Conservation (phyloP, 2,888 invertebrate genomes). For the Hirtodrosophila alboralis region DNA sequence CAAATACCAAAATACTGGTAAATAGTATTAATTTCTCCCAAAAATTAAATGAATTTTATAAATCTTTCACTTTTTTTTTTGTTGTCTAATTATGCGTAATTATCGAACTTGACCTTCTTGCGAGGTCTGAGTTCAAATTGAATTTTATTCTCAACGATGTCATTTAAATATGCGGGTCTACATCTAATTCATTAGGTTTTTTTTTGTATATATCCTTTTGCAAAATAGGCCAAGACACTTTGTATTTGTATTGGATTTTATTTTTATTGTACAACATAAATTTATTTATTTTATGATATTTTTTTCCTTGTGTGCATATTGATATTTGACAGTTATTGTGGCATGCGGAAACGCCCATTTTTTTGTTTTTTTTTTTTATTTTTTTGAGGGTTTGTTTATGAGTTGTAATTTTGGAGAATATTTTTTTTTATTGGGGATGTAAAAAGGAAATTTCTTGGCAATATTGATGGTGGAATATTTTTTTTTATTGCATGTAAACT, state of each 20-base stretch:
- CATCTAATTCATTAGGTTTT: conserved; percentile 15
- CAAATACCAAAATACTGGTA: conserved; percentile 17
- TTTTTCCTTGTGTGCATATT: conserved; percentile 51
- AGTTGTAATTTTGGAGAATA: conserved; percentile 34
- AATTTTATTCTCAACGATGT: neutral
- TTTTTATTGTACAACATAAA: conserved; percentile 74
- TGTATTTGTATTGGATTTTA: conserved; percentile 71
- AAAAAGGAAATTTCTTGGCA: conserved; percentile 19
- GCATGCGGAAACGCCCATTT: conserved; percentile 69
- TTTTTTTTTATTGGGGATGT: conserved; percentile 31
- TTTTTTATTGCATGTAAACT: too few species aligned
- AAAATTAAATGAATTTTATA: conserved; percentile 33
- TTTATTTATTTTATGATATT: conserved; percentile 60
- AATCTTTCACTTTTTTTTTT: conserved; percentile 38
- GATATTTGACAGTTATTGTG: conserved; percentile 74
- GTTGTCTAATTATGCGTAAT: conserved; percentile 70
- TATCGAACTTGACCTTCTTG: conserved; percentile 72
- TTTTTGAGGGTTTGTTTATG: conserved; percentile 35
- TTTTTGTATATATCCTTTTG: conserved; percentile 56
- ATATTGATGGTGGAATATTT: conserved; percentile 11
- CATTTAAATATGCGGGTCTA: conserved; percentile 66
- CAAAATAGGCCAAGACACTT: conserved; percentile 26
- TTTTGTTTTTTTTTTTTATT: conserved; percentile 22
- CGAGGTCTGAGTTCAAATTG: conserved; percentile 4
- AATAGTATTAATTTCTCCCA: conserved; percentile 42